These are phyloP conservation scores for Nasonia longicornis DNA, from an alignment of 1,140 invertebrate species.

Conservation along the genomic window DNA sequence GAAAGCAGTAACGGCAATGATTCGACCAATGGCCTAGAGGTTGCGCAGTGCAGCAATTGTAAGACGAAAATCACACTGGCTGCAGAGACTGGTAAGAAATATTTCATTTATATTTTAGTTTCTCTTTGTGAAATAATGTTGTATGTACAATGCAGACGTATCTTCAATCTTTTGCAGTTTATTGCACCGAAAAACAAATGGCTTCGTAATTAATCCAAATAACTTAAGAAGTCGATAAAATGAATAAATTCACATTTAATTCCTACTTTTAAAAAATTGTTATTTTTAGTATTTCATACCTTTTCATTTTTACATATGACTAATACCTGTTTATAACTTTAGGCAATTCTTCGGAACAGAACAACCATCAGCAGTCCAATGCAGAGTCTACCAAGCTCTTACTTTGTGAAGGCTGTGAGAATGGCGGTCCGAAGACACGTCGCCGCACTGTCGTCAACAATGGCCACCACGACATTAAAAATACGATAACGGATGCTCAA, in stretches of 20 bases:
- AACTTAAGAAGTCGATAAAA: no score
- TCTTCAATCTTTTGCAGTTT: no score
- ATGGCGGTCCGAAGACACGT: conserved; percentile 11
- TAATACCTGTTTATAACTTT: conserved; percentile 3
- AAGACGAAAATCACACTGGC: conserved; percentile 8
- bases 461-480: neutral
- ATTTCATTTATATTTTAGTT: no score
- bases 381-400: neutral
- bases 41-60: conserved; percentile 15
- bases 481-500: neutral
- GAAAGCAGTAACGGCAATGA: neutral
- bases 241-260: no score
- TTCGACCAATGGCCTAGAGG: neutral
- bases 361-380: neutral
- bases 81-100: conserved; percentile 1
- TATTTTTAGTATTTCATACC: neutral
- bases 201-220: no score
- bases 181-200: no score
- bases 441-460: neutral
- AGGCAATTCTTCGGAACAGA: neutral
- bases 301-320: neutral
- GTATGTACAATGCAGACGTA: no score
- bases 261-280: no score
- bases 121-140: no score
- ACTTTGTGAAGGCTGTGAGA: conserved; percentile 28